Evolutionary conservation across 1,140 invertebrate species (phyloP), one percentile per base, ranked within the genome.

Genomic region (Mactra quadrangularis): DNA sequence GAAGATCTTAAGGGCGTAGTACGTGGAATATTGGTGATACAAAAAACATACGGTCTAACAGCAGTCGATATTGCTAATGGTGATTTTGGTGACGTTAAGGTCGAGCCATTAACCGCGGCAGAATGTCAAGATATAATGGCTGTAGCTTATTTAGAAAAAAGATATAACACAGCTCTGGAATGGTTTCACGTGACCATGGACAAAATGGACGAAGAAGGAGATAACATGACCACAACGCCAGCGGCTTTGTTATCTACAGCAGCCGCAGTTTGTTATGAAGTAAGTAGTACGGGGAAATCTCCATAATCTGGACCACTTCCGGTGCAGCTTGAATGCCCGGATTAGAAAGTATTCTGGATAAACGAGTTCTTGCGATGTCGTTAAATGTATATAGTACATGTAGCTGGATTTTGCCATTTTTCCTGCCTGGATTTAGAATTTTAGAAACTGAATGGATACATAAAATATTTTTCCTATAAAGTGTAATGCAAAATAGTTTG

Each of bases 51-150:
- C 19, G 52, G 27, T 15, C n/a, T 72, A 27, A 38, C 50, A 9
- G 41, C 53, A 57, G n/a, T 27, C 25, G 70, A 72, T 25, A 52
- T 72, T 9, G 70, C 35, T n/a, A 33, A 72, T 9, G 70, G 70
- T 29, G 55, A 72, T n/a, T 25, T 72, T 15, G 19, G 31, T 1
- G 47, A 25, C 27, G 3, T 50, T 29, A 31, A n/a, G 0, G 2
- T 19, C 0, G 19, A 31, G 3, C 15, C 45, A 33, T 27, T 68
- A 41, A 47, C 64, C 9, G 64, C 64, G 1, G 25, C 45, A 3
- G 64, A 68, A 45, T 68, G 64, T 25, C 2, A 33, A 19, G 64
- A 68, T 29, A 50, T 68, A 27, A 68, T 68, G 64, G 11, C 19
- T 15, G 27, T 15, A 52, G 64, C 64, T 4, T 68, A 22, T 25